These are phyloP conservation scores for Nebria ingens DNA, from an alignment of 1,140 invertebrate genomes.

Conservation along the genomic window DNA sequence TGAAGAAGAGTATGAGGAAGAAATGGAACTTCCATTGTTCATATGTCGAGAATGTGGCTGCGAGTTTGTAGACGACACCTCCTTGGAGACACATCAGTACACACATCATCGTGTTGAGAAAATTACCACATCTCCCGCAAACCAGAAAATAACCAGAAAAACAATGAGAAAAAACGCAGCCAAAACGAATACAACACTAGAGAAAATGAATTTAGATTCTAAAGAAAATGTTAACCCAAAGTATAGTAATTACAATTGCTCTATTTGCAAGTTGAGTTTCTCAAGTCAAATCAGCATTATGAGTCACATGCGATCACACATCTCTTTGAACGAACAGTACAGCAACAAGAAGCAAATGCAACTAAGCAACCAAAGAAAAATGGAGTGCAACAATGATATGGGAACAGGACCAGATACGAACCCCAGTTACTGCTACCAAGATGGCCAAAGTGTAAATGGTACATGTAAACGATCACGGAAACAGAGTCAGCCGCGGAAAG, in stretches of 20 bases:
- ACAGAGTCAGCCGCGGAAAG: slow-evolving; percentile 38
- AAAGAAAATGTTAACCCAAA: slow-evolving; percentile 31
- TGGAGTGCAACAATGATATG: slow-evolving; percentile 27
- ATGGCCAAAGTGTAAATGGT: slow-evolving; percentile 23
- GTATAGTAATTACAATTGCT: slow-evolving; percentile 32
- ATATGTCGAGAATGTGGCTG: slow-evolving; percentile 42
- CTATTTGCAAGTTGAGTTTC: slow-evolving; percentile 34
- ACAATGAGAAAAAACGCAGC: slow-evolving; percentile 14
- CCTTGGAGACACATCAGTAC: slow-evolving; percentile 37
- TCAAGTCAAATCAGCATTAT: slow-evolving; percentile 36
- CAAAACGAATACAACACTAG: neutral
- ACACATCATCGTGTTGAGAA: slow-evolving; percentile 31
- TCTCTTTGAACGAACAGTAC: slow-evolving; percentile 26
- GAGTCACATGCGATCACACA: slow-evolving; percentile 39
- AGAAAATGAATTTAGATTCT: slow-evolving; percentile 16
- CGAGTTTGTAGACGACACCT: slow-evolving; percentile 40
- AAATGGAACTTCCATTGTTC: slow-evolving; percentile 33
- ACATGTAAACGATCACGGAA: slow-evolving; percentile 36
- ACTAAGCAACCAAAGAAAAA: slow-evolving; percentile 29
- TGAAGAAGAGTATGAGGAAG: slow-evolving; percentile 37
- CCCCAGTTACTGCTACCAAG: slow-evolving; percentile 18
- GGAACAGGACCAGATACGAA: slow-evolving; percentile 28
- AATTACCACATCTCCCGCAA: slow-evolving; percentile 34
- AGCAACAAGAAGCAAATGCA: slow-evolving; percentile 27
- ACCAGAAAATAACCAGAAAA: slow-evolving; percentile 23